phyloP scores from a whole-genome alignment of 1,140 invertebrate species.

The Nebria ingens region DNA sequence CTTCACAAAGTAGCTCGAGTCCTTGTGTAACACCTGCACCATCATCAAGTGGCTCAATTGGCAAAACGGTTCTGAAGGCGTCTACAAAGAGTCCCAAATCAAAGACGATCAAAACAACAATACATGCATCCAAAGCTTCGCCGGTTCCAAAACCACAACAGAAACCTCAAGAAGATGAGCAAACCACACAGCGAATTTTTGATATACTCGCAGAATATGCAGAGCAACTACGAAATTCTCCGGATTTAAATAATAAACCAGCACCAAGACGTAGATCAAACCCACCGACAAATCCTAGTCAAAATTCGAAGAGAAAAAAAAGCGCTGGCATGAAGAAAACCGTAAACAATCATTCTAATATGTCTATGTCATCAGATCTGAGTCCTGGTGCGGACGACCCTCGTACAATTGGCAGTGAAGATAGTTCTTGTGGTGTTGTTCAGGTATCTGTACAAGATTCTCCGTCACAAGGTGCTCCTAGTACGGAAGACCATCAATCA shows the following conservation, averaged over 20 bases:
- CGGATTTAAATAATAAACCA: conserved; percentile 69
- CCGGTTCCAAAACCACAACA: conserved; percentile 57
- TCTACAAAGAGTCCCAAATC: conserved; percentile 42
- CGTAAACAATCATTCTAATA: conserved; percentile 38
- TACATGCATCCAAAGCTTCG: conserved; percentile 49
- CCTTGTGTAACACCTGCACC: conserved; percentile 46
- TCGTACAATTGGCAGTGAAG: conserved; percentile 57
- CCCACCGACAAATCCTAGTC: conserved; percentile 57
- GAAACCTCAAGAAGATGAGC: conserved; percentile 70
- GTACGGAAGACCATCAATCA: background rate
- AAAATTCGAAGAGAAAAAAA: conserved; percentile 62
- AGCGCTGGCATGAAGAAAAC: conserved; percentile 47
- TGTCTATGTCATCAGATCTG: conserved; percentile 38
- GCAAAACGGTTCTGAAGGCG: conserved; percentile 42
- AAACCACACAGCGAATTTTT: conserved; percentile 68
- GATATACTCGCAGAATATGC: conserved; percentile 73
- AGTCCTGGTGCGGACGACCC: conserved; percentile 49
- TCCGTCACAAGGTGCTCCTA: conserved; percentile 18
- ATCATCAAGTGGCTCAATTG: conserved; percentile 34
- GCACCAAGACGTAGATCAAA: conserved; percentile 63
- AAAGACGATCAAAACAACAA: conserved; percentile 44
- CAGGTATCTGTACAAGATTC: conserved; percentile 38
- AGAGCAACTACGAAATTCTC: conserved; percentile 66
- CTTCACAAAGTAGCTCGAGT: conserved; percentile 50
- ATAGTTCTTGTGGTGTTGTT: conserved; percentile 55